Percentiles rank a stretch among this genome's conserved stretches.
Conservation (phyloP, 2,797 vertebrate species). For the Tauraco hartlaubi region DNA sequence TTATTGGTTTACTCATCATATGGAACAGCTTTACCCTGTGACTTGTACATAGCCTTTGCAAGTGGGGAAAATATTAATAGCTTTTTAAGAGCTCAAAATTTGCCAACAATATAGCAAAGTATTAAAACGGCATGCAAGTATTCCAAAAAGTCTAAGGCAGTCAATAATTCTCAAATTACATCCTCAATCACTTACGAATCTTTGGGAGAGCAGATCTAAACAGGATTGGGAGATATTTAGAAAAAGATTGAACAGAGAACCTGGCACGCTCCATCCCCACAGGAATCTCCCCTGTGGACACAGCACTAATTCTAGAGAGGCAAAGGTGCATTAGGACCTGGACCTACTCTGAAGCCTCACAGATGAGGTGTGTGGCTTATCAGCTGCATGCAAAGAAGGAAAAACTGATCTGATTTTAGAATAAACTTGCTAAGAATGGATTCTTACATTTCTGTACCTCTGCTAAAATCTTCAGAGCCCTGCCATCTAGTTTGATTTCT, state of each 20-base stretch:
- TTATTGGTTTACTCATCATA: neutral
- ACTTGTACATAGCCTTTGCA: neutral
- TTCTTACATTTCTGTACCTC: neutral
- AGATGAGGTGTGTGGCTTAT: neutral
- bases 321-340: neutral
- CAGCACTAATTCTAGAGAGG: neutral
- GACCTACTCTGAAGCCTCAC: neutral
- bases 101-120: neutral
- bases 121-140: neutral
- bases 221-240: neutral
- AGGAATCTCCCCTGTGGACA: neutral
- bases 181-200: neutral
- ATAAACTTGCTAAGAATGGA: neutral
- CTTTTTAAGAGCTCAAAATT: slow-evolving; percentile 26
- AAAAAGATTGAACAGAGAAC: neutral
- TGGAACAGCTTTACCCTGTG: neutral
- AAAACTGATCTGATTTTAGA: neutral
- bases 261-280: neutral
- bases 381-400: neutral
- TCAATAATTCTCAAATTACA: neutral
- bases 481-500: neutral
- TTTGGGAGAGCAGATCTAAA: neutral
- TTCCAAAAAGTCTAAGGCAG: neutral
- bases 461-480: neutral
- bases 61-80: neutral